These are phyloP conservation scores for Thryonomys swinderianus DNA, from an alignment of 2,113 vertebrate genomes.

Conservation along the genomic window DNA sequence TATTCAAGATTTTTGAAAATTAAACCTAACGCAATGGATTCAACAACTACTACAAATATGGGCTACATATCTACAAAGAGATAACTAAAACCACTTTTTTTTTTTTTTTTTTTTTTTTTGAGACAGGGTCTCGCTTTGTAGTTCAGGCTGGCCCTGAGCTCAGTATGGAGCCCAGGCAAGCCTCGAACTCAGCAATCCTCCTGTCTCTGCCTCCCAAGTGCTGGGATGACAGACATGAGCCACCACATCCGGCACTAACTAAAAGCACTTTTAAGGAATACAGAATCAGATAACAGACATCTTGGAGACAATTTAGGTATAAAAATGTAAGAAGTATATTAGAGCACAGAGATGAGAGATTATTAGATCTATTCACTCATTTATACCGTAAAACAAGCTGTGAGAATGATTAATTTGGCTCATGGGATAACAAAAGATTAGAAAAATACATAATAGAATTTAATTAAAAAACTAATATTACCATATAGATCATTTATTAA, in stretches of 20 bases:
- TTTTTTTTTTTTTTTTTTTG: too few species aligned
- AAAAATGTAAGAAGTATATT: constrained; percentile 37
- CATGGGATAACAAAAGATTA: not conserved
- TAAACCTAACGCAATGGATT: not conserved
- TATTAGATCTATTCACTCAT: not conserved
- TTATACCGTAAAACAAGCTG: constrained; percentile 22
- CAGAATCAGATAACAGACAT: not conserved
- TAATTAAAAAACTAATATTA: constrained; percentile 36
- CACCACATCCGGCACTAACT: too few species aligned
- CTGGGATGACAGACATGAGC: too few species aligned
- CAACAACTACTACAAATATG: constrained; percentile 16
- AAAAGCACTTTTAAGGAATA: constrained; percentile 7
- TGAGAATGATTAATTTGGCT: constrained; percentile 45
- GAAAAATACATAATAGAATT: not conserved
- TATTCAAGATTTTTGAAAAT: constrained; percentile 6
- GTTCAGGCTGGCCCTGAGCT: too few species aligned
- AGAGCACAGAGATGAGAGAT: not conserved
- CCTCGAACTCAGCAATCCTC: too few species aligned
- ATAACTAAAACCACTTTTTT: constrained; percentile 24
- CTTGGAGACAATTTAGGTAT: not conserved
- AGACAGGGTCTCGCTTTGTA: too few species aligned
- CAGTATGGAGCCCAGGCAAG: too few species aligned
- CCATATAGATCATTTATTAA: constrained; percentile 27
- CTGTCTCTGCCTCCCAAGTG: too few species aligned
- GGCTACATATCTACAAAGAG: not conserved